Conservation (phyloP, 2,113 vertebrate genomes). For the Dascyllus trimaculatus region DNA sequence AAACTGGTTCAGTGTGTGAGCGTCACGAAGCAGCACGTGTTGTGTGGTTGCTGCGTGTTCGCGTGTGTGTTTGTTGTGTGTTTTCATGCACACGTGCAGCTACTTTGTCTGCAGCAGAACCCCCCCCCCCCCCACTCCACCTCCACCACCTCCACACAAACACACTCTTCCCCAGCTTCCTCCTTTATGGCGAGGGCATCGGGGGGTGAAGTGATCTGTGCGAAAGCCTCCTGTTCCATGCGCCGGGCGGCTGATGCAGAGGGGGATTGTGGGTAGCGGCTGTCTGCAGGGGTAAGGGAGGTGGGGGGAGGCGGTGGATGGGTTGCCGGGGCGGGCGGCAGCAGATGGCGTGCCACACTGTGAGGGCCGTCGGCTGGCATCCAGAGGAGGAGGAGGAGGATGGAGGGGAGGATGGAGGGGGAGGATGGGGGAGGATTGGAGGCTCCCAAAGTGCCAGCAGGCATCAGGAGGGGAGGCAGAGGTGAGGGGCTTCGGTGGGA, state of each 20-base stretch:
- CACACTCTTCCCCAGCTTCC: conserved; percentile 62
- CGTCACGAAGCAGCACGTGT: conserved; percentile 20
- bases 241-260: conserved; percentile 77
- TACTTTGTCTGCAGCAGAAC: conserved; percentile 54
- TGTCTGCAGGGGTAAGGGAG: conserved; percentile 78
- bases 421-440: conserved; percentile 58
- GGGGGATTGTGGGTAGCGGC: conserved; percentile 84
- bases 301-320: conserved; percentile 45
- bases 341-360: conserved; percentile 86
- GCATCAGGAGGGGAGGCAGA: conserved; percentile 84
- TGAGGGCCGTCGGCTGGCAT: conserved; percentile 87
- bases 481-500: conserved; percentile 76
- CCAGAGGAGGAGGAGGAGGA: conserved; percentile 80
- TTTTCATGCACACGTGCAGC: conserved; percentile 48
- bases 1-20: not conserved
- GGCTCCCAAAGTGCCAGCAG: conserved; percentile 85
- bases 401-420: conserved; percentile 6
- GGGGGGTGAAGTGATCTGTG: conserved; percentile 85
- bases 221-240: conserved; percentile 85
- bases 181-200: conserved; percentile 79
- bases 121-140: conserved; percentile 13
- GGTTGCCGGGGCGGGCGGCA: conserved; percentile 77
- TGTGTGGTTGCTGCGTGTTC: conserved; percentile 12
- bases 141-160: conserved; percentile 16
- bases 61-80: conserved; percentile 25